A percentile compares a stretch with the other conserved stretches of the same genome.
Evolutionary conservation across 2,888 invertebrate species (phyloP).

Genomic region (Linnaemya tessellans): DNA sequence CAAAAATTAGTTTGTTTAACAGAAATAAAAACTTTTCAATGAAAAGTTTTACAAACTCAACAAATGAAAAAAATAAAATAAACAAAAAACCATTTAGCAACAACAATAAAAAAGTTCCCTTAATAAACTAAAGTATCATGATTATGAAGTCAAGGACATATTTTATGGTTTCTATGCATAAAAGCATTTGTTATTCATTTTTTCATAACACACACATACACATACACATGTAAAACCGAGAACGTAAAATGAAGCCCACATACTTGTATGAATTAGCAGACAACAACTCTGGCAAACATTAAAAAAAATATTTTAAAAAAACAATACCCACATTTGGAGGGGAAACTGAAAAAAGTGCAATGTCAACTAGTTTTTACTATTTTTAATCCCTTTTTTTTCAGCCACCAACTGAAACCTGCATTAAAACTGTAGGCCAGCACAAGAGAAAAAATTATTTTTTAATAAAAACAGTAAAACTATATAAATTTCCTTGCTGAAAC

Average conservation of each 20-base stretch:
- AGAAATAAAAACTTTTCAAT: constrained; percentile 49
- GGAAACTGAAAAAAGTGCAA: constrained; percentile 26
- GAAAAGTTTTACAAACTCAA: constrained; percentile 51
- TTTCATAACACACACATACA: constrained; percentile 2
- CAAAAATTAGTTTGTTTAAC: constrained; percentile 61
- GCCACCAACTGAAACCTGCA: constrained; percentile 45
- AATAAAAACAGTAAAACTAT: constrained; percentile 2
- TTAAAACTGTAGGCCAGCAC: constrained; percentile 44
- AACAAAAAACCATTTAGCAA: not conserved
- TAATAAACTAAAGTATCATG: constrained; percentile 67
- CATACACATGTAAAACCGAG: constrained; percentile 8
- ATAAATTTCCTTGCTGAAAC: constrained; percentile 25
- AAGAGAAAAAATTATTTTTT: constrained; percentile 2
- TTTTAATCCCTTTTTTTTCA: constrained; percentile 28
- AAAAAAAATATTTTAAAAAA: constrained; percentile 4
- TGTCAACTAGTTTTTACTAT: constrained; percentile 53
- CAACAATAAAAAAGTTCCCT: constrained; percentile 29
- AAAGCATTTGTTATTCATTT: constrained; percentile 42
- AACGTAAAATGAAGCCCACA: constrained; percentile 34
- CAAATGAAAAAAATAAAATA: constrained; percentile 30
- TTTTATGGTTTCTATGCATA: constrained; percentile 56
- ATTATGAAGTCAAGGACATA: constrained; percentile 72
- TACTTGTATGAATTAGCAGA: constrained; percentile 33
- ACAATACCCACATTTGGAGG: not conserved
- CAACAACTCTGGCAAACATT: constrained; percentile 56